Base-by-base conservation (phyloP, 2,113 vertebrate genomes). In the Cryptotis parvus region DNA sequence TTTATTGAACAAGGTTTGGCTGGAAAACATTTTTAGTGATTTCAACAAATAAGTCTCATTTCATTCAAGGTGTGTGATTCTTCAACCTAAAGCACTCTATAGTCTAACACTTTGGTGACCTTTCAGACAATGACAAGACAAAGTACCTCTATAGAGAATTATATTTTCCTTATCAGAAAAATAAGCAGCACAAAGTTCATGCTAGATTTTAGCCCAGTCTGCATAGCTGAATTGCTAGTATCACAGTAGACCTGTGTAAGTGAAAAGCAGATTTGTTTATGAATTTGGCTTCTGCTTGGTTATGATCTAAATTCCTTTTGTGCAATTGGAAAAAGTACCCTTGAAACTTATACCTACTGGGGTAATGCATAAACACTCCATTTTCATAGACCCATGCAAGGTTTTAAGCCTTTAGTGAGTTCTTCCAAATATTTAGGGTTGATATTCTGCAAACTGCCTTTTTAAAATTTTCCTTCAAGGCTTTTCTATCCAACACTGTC, bases 111-210 rank as follows among this genome's bases (percentile, higher is more conserved):
- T 93, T 87, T 6, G 84, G 93, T 96, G 95, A 96, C 94, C 92
- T 97, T 97, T 94, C 91, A 77, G 94, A 87, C 90, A 92, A 91
- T 69, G 73, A 73, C 58, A 92, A 87, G 69, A 78, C 95, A 84
- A 96, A 96, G 91, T 35, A 76, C 49, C 52, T 81, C 91, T 93
- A 88, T 52, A 95, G 96, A 96, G 91, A 73, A 80, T 65, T 97
- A 68, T 70, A 81, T 93, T 97, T 94, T 95, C 69, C 77, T 89
- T 52, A 80, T 93, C 73, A 84, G 92, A 84, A 91, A 83, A 45
- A 18, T 27, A 41, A 79, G 45, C 49, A 43, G 45, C 33, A 49
- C 84, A 89, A 33, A 73, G n/a, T 85, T 87, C 78, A 77, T 77
- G 20, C 91, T 81, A 90, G 93, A 91, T 89, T 94, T 96, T 92